Evolutionary conservation across 2,797 vertebrate genomes (phyloP).

Genomic region (Falco columbarius): DNA sequence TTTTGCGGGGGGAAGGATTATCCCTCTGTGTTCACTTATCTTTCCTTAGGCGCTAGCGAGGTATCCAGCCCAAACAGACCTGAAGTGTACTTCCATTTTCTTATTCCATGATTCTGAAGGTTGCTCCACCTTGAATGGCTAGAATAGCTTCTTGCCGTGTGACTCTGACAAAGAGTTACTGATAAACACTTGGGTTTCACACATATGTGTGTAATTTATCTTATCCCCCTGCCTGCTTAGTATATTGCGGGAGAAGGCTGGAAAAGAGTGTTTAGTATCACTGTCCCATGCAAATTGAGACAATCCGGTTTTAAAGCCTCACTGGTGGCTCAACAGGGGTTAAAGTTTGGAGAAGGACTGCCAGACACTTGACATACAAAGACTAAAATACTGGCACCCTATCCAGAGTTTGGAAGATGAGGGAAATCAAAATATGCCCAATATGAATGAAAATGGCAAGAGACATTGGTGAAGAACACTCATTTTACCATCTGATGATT

Average conservation of each 20-base stretch:
- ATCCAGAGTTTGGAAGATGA: background rate
- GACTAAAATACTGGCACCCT: background rate
- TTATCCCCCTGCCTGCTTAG: background rate
- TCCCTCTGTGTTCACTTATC: background rate
- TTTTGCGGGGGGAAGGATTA: background rate
- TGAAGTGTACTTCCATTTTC: background rate
- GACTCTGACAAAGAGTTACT: background rate
- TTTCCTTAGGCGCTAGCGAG: background rate
- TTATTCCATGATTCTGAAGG: background rate
- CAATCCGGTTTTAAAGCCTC: background rate
- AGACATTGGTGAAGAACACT: background rate
- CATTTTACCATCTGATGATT: background rate
- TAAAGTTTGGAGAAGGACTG: background rate
- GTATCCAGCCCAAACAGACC: background rate
- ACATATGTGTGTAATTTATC: accelerated
- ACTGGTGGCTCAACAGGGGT: background rate
- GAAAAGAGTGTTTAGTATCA: background rate
- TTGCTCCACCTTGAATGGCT: background rate
- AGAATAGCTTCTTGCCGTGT: background rate
- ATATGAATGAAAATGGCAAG: background rate
- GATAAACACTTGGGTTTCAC: background rate
- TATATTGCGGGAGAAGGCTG: background rate
- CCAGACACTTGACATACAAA: background rate
- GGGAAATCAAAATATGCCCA: background rate
- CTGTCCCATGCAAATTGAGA: background rate